These are phyloP conservation scores for Dusona sp. DNA, from an alignment of 2,888 invertebrate genomes.

Conservation along the genomic window DNA sequence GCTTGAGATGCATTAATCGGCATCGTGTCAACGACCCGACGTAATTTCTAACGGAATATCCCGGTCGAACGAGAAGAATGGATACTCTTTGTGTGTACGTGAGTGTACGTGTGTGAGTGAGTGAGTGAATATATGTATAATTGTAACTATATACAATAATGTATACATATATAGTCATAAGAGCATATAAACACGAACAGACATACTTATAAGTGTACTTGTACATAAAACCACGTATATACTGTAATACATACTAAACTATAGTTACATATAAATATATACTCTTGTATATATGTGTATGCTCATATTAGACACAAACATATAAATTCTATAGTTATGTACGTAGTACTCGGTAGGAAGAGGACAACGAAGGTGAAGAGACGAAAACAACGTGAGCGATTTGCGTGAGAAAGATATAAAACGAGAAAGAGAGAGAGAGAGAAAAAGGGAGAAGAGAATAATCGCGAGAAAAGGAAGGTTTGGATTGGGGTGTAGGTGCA, in stretches of 20 bases:
- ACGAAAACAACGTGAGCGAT: constrained; percentile 66
- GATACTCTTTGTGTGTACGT: constrained; percentile 30
- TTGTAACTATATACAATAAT: constrained; percentile 1
- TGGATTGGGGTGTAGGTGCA: constrained; percentile 3
- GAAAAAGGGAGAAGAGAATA: constrained; percentile 5
- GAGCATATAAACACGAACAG: neutral
- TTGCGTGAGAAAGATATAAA: constrained; percentile 69
- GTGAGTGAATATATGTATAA: neutral
- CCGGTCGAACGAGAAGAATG: constrained; percentile 69
- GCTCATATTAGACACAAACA: neutral
- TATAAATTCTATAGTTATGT: neutral
- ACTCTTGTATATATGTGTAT: neutral
- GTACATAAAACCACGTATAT: neutral
- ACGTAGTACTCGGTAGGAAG: constrained; percentile 15
- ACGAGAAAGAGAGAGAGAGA: neutral
- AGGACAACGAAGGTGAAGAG: constrained; percentile 42
- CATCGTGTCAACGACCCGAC: constrained; percentile 72
- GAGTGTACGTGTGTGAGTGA: neutral
- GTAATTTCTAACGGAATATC: constrained; percentile 73
- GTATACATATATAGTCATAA: neutral
- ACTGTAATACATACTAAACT: neutral
- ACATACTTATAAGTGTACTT: neutral
- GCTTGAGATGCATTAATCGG: constrained; percentile 73
- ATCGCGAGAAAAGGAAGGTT: constrained; percentile 67
- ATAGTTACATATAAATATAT: neutral